These are phyloP conservation scores for Philaenus spumarius DNA, from an alignment of 1,140 invertebrate genomes.

Conservation along the genomic window DNA sequence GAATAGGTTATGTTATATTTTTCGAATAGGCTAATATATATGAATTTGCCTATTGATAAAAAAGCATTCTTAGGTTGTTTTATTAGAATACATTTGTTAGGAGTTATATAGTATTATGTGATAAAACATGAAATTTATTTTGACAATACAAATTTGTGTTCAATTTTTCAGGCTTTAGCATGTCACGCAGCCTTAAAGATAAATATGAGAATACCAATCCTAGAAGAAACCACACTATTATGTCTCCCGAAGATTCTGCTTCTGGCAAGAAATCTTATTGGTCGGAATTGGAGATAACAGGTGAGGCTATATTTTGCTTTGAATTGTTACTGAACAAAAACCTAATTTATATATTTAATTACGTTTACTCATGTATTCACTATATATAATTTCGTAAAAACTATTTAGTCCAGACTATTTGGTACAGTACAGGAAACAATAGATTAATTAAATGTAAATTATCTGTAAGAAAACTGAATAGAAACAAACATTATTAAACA, in stretches of 20 bases:
- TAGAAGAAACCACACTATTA: slow-evolving; percentile 79
- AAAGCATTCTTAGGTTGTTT: too few relatives aligned
- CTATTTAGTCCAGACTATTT: not conserved
- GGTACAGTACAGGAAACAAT: not conserved
- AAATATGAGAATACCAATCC: slow-evolving; percentile 64
- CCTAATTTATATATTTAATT: not conserved
- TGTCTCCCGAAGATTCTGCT: slow-evolving; percentile 85
- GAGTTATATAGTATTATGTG: too few relatives aligned
- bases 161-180: slow-evolving; percentile 41
- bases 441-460: too few relatives aligned
- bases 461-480: not conserved
- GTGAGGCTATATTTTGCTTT: slow-evolving; percentile 32
- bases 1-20: too few relatives aligned
- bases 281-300: slow-evolving; percentile 68
- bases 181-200: slow-evolving; percentile 56
- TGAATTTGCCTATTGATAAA: too few relatives aligned
- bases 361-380: not conserved
- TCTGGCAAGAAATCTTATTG: slow-evolving; percentile 87
- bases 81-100: too few relatives aligned
- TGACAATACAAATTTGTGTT: too few relatives aligned
- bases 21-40: too few relatives aligned
- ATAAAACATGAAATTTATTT: too few relatives aligned
- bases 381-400: not conserved
- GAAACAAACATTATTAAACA: too few relatives aligned
- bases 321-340: not conserved